These are phyloP conservation scores for Machaerirhynchus nigripectus DNA, from an alignment of 2,113 vertebrate genomes.

Conservation along the genomic window DNA sequence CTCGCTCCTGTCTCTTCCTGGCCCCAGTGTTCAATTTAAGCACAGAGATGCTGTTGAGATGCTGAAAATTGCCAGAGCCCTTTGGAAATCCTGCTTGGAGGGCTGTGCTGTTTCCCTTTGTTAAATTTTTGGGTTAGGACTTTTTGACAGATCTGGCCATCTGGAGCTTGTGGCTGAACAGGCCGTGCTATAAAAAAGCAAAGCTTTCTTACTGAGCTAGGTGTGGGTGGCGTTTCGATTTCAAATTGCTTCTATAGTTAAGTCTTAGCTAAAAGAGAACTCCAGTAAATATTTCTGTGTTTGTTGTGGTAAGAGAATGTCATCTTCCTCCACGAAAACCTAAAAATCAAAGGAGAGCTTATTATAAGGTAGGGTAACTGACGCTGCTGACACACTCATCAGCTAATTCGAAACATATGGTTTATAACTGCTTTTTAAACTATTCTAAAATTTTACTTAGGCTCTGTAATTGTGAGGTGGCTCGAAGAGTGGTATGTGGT, in stretches of 20 bases:
- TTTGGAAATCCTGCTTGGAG: not conserved
- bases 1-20: not conserved
- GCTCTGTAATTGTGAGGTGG: slow-evolving; percentile 66
- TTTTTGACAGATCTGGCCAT: not conserved
- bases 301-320: slow-evolving; percentile 58
- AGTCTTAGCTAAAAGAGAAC: slow-evolving; percentile 16
- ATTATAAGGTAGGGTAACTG: slow-evolving; percentile 59
- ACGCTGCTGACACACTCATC: slow-evolving; percentile 60
- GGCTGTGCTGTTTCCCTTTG: not conserved
- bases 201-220: not conserved
- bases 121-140: not conserved
- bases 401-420: slow-evolving; percentile 72
- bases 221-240: not conserved
- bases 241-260: slow-evolving; percentile 40
- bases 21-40: not conserved
- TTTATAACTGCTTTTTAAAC: slow-evolving; percentile 60
- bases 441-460: slow-evolving; percentile 59
- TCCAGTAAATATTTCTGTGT: not conserved
- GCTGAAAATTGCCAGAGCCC: not conserved
- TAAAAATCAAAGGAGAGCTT: slow-evolving; percentile 50
- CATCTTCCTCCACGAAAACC: not conserved
- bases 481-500: slow-evolving; percentile 31
- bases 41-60: not conserved
- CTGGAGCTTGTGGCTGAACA: not conserved
- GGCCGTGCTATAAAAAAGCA: not conserved